Evolutionary conservation across 2,888 invertebrate genomes (phyloP), one percentile per base, ranked within the genome.

Genomic region (Mesoligia furuncula): DNA sequence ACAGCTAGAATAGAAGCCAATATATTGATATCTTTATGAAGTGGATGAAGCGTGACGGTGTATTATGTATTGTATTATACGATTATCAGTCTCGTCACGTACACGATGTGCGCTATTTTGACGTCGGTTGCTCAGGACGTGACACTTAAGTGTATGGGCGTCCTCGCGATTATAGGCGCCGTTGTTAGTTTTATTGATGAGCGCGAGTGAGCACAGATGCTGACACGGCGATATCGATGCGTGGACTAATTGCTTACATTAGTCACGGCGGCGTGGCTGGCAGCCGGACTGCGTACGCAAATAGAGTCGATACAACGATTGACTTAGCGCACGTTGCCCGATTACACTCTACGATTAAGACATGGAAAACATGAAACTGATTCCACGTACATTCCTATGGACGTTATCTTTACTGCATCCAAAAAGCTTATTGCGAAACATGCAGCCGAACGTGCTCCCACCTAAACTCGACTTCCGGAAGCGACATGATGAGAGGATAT

Each of bases 241-340:
- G 91, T 95, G 94, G 95, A 95, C 94, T 95, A 95, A 95, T 95
- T 95, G 95, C 94, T 94, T 93, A 94, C 94, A 94, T 95, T 94
- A 94, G 92, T 93, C 93, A 93, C 92, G 87, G 84, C 88, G 88
- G 84, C 87, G 89, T 90, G 90, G 89, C 93, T 90, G 92, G 90
- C 93, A 91, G 90, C 89, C 90, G 90, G 86, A 90, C 90, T 87
- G 91, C 88, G 91, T 91, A 94, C 95, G 93, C 93, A 96, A 95
- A 96, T 95, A 95, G 93, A 93, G 92, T 89, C 91, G 88, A 90
- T 91, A 92, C 90, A 91, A 90, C 93, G 95, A 95, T 94, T 95
- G 95, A 95, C 93, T 94, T 92, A 93, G 89, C 90, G 81, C 95
- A 95, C 94, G 92, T 94, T 95, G 94, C 95, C 92, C 88, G 91